phyloP scores from a whole-genome alignment of 2,888 invertebrate species.

The Druceiella hillmani region DNA sequence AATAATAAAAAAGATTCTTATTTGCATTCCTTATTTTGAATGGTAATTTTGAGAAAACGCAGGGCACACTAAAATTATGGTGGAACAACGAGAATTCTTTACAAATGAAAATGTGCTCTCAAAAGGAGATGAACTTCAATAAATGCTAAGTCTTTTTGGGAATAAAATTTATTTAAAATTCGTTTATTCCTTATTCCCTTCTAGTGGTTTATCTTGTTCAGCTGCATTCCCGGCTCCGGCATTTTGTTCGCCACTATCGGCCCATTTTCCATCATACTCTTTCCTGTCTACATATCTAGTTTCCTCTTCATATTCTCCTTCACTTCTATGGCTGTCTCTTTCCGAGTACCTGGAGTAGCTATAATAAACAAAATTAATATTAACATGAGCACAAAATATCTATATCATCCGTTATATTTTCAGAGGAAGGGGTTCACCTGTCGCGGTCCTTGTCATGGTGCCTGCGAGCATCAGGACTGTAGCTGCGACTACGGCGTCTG shows the following conservation, averaged over 20 bases:
- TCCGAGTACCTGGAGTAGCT: slow-evolving; percentile 47
- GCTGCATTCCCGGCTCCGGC: slow-evolving; percentile 21
- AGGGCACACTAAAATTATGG: no score
- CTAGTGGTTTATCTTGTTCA: no score
- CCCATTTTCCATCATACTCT: slow-evolving; percentile 62
- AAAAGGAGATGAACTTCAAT: no score
- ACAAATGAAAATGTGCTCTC: no score
- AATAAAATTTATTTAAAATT: no score
- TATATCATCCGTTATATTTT: slow-evolving; percentile 6
- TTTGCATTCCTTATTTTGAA: no score
- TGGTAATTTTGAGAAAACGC: no score
- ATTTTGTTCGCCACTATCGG: slow-evolving; percentile 48
- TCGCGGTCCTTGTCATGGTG: slow-evolving; percentile 34
- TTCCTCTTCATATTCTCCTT: slow-evolving; percentile 47
- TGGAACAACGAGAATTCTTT: no score
- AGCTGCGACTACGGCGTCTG: slow-evolving; percentile 42
- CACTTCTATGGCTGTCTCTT: slow-evolving; percentile 46
- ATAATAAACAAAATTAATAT: slow-evolving; percentile 11
- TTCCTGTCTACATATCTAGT: slow-evolving; percentile 55
- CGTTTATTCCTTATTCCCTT: no score
- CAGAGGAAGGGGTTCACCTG: background rate
- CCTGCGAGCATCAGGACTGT: slow-evolving; percentile 41
- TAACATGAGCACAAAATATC: slow-evolving; percentile 11
- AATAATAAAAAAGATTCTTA: no score
- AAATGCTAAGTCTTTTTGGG: no score